Conservation (phyloP, 2,113 vertebrate genomes). For the Origma solitaria region DNA sequence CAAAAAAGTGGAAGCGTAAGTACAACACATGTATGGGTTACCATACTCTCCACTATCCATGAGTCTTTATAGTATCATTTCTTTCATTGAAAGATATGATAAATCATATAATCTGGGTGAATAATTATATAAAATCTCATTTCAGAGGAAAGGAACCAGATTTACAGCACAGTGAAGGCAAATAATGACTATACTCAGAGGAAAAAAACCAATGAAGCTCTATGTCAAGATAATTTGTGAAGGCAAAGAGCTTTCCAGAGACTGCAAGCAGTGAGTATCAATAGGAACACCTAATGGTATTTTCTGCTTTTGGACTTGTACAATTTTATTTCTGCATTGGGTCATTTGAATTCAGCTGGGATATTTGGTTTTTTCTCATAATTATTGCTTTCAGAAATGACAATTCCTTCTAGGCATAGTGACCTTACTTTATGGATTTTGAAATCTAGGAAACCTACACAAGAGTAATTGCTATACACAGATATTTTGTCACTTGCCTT, state of each 20-base stretch:
- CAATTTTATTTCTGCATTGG: neutral
- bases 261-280: neutral
- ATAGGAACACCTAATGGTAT: neutral
- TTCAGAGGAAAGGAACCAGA: neutral
- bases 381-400: neutral
- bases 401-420: neutral
- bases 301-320: neutral
- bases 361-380: neutral
- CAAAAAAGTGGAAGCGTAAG: neutral
- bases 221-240: neutral
- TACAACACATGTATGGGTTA: neutral
- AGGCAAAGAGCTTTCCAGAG: neutral
- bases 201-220: neutral
- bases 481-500: neutral
- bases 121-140: neutral
- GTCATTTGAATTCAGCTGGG: neutral
- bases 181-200: neutral
- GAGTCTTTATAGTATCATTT: neutral
- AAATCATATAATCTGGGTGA: neutral
- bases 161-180: neutral
- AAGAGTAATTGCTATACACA: neutral
- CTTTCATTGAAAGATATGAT: neutral
- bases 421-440: neutral
- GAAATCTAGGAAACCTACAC: neutral
- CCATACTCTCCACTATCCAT: neutral